phyloP scores from a whole-genome alignment of 2,888 invertebrate genomes.

The Dynastes maya region DNA sequence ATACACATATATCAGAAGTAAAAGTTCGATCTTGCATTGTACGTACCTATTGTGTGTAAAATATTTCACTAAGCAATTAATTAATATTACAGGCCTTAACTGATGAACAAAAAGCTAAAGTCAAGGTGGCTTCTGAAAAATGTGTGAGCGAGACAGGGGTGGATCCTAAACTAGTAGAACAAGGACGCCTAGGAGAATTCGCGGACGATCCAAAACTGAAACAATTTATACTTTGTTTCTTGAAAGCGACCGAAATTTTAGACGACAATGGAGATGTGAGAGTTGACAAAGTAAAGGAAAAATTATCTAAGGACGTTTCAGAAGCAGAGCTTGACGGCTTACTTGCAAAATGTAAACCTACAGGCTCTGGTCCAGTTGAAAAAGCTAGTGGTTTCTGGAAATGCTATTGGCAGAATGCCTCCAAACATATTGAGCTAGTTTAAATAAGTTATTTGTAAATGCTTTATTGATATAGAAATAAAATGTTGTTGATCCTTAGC shows the following conservation, averaged over 20 bases:
- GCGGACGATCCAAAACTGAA: slow-evolving; percentile 70
- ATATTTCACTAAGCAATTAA: neutral
- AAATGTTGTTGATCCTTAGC: no score
- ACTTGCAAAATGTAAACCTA: slow-evolving; percentile 62
- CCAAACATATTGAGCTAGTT: slow-evolving; percentile 54
- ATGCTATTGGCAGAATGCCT: slow-evolving; percentile 70
- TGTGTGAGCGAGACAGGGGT: slow-evolving; percentile 63
- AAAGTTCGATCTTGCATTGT: neutral
- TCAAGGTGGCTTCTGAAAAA: slow-evolving; percentile 62
- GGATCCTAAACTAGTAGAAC: slow-evolving; percentile 57
- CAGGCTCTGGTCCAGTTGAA: slow-evolving; percentile 62
- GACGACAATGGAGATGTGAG: slow-evolving; percentile 64
- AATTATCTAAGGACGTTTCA: slow-evolving; percentile 69
- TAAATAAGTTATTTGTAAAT: slow-evolving; percentile 6
- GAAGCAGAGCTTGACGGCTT: slow-evolving; percentile 68
- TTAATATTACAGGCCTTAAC: slow-evolving; percentile 51
- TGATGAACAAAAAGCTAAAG: slow-evolving; percentile 61
- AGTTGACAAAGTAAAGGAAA: slow-evolving; percentile 67
- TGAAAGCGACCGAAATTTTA: slow-evolving; percentile 70
- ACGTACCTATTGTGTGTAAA: no score
- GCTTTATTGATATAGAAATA: no score
- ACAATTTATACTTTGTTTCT: slow-evolving; percentile 71
- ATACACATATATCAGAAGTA: neutral
- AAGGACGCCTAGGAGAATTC: slow-evolving; percentile 68
- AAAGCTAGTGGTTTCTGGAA: slow-evolving; percentile 70